A percentile compares a stretch with the other conserved stretches of the same genome.
phyloP scores from a whole-genome alignment of 2,113 vertebrate species.

The Camelus bactrianus region DNA sequence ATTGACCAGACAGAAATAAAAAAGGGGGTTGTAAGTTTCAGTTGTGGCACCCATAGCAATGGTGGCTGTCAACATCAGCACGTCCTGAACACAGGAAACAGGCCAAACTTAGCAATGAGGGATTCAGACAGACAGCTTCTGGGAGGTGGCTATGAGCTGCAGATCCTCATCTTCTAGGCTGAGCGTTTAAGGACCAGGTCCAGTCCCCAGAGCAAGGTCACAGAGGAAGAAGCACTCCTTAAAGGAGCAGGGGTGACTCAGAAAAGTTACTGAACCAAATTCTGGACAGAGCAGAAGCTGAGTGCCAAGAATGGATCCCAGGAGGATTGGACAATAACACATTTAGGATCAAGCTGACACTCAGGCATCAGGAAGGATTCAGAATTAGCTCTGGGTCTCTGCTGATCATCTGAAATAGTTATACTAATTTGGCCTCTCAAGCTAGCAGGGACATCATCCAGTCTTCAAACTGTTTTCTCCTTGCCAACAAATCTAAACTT shows the following conservation, averaged over 20 bases:
- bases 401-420: neutral
- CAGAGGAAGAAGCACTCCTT: neutral
- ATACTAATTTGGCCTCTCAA: neutral
- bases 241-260: neutral
- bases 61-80: neutral
- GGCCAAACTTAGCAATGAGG: neutral
- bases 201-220: neutral
- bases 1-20: neutral
- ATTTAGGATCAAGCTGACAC: too few relatives aligned
- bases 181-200: neutral
- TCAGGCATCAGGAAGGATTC: neutral
- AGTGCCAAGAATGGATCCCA: neutral
- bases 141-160: neutral
- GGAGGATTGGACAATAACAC: neutral
- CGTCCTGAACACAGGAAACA: neutral
- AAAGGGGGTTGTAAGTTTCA: neutral
- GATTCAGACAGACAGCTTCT: neutral
- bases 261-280: neutral
- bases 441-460: neutral
- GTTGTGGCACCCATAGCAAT: neutral
- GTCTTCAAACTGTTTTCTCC: neutral
- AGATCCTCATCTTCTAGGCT: neutral
- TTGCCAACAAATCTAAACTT: neutral
- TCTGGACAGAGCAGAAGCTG: neutral
- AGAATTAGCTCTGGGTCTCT: neutral